Conservation (phyloP, 2,113 vertebrate species). For the Hiodon tergisus region DNA sequence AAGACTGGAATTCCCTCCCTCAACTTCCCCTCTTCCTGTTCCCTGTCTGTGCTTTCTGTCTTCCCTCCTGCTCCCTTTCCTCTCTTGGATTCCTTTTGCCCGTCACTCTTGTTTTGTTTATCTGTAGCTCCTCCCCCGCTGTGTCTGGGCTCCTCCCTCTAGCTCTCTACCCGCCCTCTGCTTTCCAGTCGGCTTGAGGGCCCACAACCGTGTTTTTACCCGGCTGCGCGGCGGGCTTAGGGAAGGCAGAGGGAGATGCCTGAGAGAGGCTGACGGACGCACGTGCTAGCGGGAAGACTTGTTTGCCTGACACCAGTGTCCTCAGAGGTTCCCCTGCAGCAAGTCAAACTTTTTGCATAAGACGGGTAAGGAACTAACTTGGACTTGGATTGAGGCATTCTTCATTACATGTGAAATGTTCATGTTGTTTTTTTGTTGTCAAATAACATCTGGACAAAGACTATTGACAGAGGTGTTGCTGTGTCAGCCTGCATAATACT, state of each 20-base stretch:
- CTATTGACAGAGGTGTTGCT: neutral
- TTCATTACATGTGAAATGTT: neutral
- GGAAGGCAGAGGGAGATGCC: constrained; percentile 27
- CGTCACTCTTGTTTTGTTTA: constrained; percentile 24
- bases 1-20: neutral
- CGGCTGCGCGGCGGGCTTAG: constrained; percentile 16
- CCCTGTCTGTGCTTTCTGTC: neutral
- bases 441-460: neutral
- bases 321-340: neutral
- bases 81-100: neutral
- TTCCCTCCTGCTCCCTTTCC: neutral
- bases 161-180: constrained; percentile 23
- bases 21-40: neutral
- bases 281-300: neutral
- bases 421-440: neutral
- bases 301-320: neutral
- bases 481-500: neutral
- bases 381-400: neutral
- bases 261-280: constrained; percentile 5
- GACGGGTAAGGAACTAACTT: constrained; percentile 10
- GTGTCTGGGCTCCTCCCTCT: constrained; percentile 29
- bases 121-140: constrained; percentile 23
- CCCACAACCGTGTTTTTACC: neutral
- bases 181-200: constrained; percentile 1
- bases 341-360: neutral